Percentiles rank a stretch among this genome's conserved stretches.
Evolutionary conservation across 2,888 invertebrate species (phyloP).

Genomic region (Sphaeridia pumilis): DNA sequence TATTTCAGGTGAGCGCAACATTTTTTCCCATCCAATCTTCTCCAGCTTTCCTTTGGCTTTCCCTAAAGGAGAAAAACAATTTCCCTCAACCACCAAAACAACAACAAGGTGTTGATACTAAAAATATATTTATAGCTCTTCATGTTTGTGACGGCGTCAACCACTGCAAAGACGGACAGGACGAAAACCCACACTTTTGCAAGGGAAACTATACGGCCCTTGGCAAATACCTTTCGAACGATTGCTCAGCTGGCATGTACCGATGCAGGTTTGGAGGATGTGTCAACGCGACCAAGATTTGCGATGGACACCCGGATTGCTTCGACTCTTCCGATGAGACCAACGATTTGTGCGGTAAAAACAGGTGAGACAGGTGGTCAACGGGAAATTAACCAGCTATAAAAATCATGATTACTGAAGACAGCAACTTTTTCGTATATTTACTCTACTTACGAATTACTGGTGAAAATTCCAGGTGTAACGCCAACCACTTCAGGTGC

Average conservation of each 20-base stretch:
- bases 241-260: conserved; percentile 30
- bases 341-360: conserved; percentile 28
- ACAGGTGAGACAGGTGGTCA: no score
- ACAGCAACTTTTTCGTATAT: no score
- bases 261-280: conserved; percentile 30
- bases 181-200: conserved; percentile 28
- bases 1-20: conserved; percentile 28
- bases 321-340: conserved; percentile 29
- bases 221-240: conserved; percentile 20
- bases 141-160: conserved; percentile 30
- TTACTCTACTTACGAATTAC: no score
- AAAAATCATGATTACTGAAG: no score
- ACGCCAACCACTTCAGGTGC: conserved; percentile 29
- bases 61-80: no score
- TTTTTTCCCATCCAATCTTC: no score
- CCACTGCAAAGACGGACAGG: conserved; percentile 28
- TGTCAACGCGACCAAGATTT: conserved; percentile 17
- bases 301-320: conserved; percentile 27
- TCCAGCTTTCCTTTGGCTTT: no score
- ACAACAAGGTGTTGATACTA: no score
- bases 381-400: no score
- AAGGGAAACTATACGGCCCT: conserved; percentile 24
- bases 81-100: no score
- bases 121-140: conserved; percentile 18
- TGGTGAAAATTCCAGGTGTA: no score